Evolutionary conservation across 2,888 invertebrate species (phyloP).

Genomic region (Aporophyla lueneburgensis): DNA sequence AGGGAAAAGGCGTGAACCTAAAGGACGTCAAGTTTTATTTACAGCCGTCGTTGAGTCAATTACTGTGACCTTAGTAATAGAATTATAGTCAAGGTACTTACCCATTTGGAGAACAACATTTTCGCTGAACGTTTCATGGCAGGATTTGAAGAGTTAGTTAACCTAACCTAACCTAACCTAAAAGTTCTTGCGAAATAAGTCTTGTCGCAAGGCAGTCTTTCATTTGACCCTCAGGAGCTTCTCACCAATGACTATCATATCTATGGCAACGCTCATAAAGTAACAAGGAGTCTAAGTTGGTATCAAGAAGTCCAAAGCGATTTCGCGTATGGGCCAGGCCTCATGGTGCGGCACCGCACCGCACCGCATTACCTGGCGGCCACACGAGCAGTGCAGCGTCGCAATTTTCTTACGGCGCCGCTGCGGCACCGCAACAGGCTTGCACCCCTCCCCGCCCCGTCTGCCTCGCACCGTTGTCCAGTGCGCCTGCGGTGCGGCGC

Average conservation of each 20-base stretch:
- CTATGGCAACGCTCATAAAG: neutral
- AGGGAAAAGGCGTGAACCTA: conserved; percentile 17
- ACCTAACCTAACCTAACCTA: too few species aligned
- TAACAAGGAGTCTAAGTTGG: neutral
- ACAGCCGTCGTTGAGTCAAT: conserved; percentile 1
- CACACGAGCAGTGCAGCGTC: too few species aligned
- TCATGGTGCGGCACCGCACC: too few species aligned
- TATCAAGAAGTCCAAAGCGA: neutral
- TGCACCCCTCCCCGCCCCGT: too few species aligned
- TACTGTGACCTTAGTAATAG: conserved; percentile 1
- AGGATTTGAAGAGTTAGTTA: neutral
- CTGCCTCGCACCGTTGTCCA: too few species aligned
- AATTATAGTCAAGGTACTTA: conserved; percentile 16
- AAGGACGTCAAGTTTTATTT: conserved; percentile 29
- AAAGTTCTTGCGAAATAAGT: neutral
- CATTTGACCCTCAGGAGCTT: neutral
- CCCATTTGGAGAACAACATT: neutral
- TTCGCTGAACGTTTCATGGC: neutral
- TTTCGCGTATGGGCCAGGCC: neutral
- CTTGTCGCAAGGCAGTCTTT: neutral
- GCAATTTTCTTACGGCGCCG: too few species aligned
- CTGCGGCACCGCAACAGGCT: too few species aligned
- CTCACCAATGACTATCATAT: neutral
- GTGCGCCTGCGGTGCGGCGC: too few species aligned
- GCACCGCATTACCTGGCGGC: too few species aligned